These are phyloP conservation scores for Clarias gariepinus DNA, from an alignment of 2,113 vertebrate species.

Conservation along the genomic window DNA sequence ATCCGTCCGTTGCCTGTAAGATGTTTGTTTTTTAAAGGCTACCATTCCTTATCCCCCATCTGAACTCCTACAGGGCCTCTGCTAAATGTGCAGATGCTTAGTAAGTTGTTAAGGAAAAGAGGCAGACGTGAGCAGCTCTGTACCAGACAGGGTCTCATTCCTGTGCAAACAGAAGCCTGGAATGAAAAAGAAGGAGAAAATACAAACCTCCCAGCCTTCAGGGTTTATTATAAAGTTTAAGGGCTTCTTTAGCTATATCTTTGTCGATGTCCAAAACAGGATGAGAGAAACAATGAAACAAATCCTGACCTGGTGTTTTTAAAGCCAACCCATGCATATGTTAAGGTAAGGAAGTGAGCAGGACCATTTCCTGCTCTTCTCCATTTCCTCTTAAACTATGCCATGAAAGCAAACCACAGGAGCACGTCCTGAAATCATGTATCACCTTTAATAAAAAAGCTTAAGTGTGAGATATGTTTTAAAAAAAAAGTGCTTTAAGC, in stretches of 20 bases:
- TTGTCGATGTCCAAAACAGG: not conserved
- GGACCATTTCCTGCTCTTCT: not conserved
- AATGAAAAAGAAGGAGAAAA: not conserved
- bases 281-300: conserved; percentile 5
- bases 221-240: not conserved
- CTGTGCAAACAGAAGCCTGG: not conserved
- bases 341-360: not conserved
- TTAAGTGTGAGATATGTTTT: too few species aligned
- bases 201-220: not conserved
- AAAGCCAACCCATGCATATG: not conserved
- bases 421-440: not conserved
- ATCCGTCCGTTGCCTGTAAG: not conserved
- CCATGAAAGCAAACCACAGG: not conserved
- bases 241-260: not conserved
- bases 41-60: not conserved
- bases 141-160: not conserved
- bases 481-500: not conserved
- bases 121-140: not conserved
- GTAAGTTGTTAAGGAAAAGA: not conserved
- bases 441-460: not conserved
- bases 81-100: not conserved
- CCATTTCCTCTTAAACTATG: not conserved
- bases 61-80: not conserved
- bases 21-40: not conserved
- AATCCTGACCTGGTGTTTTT: conserved; percentile 5